Evolutionary conservation across 2,888 invertebrate genomes (phyloP), one percentile per base, ranked within the genome.

Genomic region (Dioctria rufipes): DNA sequence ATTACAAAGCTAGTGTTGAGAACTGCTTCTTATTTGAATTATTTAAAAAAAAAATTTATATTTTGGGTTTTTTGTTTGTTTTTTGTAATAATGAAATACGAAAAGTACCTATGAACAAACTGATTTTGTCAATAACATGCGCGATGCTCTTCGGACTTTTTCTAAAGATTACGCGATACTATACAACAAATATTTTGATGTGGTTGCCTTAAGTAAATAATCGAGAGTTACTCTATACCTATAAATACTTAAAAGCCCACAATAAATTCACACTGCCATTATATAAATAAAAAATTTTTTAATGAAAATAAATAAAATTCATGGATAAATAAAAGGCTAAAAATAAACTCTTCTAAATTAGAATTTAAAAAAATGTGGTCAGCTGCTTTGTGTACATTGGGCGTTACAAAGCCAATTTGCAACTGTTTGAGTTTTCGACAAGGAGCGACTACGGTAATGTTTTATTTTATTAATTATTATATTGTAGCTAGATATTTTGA

Each of bases 401-500:
- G 89, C 86, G 89, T 89, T 85, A 89, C 89, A 81, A 89, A 89
- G 86, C 89, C 89, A 83, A 87, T 89, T 83, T 89, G 89, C 85
- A 89, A 88, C 84, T 89, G 89, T 84, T 86, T 89, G 83, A 89
- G 88, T 86, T 88, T 89, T 85, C 88, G 89, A 84, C 89, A 89
- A 86, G 82, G 81, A 81, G 81, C 78, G 78, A 73, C 82, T 66
- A 71, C 82, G 78, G 75, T 61, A 81, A 71, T 25, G 54, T 78
- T n/a, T 79, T 54, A 11, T 42, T 58, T 6, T 58, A 13, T 11
- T 13, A 11, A 13, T 58, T 25, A 51, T 9, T 51, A 11, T 51
- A 51, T 25, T 25, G 25, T 25, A 25, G 25, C 1, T 25, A 25
- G 25, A 25, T 25, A 25, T 25, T 25, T 25, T 25, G 25, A 25